Conservation (phyloP, 2,888 invertebrate species). For the Blomia tropicalis region DNA sequence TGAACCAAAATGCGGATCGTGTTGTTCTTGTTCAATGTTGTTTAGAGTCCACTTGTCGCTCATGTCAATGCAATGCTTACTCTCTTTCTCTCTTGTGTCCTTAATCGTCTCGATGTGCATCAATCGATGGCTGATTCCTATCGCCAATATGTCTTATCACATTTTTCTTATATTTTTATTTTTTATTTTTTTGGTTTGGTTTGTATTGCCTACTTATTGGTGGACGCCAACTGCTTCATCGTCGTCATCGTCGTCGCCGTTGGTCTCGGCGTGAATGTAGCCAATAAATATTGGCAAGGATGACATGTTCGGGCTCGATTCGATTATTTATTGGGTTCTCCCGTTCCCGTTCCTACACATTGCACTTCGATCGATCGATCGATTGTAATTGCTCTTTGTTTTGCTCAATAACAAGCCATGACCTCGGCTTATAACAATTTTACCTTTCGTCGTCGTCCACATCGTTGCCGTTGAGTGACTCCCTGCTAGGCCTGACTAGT, state of each 20-base stretch:
- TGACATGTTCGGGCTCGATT: slow-evolving; percentile 6
- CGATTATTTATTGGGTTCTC: slow-evolving; percentile 12
- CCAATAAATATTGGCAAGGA: slow-evolving; percentile 12
- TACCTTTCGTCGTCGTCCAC: too few species aligned
- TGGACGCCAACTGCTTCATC: not conserved
- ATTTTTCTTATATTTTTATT: not conserved
- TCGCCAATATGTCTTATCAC: not conserved
- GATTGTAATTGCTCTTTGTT: slow-evolving; percentile 18
- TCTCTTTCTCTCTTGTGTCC: not conserved
- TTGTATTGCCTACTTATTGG: not conserved
- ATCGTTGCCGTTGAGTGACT: slow-evolving; percentile 10
- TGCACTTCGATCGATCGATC: not conserved
- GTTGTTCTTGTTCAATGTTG: too few species aligned
- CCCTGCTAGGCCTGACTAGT: slow-evolving; percentile 15
- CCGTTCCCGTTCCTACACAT: not conserved
- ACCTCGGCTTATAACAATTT: slow-evolving; percentile 15
- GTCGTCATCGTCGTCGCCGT: too few species aligned
- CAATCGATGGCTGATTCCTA: not conserved
- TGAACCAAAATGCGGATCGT: too few species aligned
- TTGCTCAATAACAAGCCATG: slow-evolving; percentile 11
- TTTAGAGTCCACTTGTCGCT: too few species aligned
- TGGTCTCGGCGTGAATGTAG: too few species aligned
- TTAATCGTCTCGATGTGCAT: not conserved
- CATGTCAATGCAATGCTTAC: too few species aligned
- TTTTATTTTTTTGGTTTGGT: not conserved